Conservation (phyloP, 2,888 invertebrate genomes). For the Nomada flava region DNA sequence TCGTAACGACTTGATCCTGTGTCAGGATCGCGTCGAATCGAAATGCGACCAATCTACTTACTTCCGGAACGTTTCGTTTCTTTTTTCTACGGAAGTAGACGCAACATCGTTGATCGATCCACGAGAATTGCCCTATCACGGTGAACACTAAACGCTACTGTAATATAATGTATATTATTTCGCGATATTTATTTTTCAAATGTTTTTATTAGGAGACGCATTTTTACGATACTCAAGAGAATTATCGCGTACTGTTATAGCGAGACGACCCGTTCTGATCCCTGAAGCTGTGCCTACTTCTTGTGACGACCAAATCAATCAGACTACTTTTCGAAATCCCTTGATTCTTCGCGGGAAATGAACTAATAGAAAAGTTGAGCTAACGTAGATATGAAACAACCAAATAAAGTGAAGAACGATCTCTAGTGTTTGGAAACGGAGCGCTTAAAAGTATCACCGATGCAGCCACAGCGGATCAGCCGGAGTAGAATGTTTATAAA, state of each 20-base stretch:
- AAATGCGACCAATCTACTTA: slow-evolving; percentile 26
- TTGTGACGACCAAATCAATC: slow-evolving; percentile 3
- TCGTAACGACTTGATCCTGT: slow-evolving; percentile 9
- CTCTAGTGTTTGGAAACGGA: neutral
- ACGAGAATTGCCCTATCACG: slow-evolving; percentile 68
- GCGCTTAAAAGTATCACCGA: neutral
- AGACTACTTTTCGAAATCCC: neutral
- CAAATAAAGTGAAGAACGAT: too few relatives aligned
- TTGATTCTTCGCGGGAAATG: neutral
- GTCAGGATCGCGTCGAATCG: slow-evolving; percentile 14
- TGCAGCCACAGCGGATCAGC: slow-evolving; percentile 56
- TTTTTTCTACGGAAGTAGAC: slow-evolving; percentile 9
- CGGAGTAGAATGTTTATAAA: slow-evolving; percentile 70
- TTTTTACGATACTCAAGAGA: slow-evolving; percentile 75
- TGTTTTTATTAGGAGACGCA: slow-evolving; percentile 75
- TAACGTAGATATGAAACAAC: neutral
- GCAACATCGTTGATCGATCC: slow-evolving; percentile 67
- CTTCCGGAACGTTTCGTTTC: slow-evolving; percentile 31
- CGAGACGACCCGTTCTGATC: slow-evolving; percentile 62
- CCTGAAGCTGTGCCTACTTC: slow-evolving; percentile 29
- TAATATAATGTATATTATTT: slow-evolving; percentile 82
- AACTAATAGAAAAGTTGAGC: neutral
- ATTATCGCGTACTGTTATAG: slow-evolving; percentile 69
- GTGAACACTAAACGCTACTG: slow-evolving; percentile 76
- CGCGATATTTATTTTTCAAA: slow-evolving; percentile 76